Evolutionary conservation across 2,797 vertebrate species (phyloP).

Genomic region (Crypturellus tataupa): DNA sequence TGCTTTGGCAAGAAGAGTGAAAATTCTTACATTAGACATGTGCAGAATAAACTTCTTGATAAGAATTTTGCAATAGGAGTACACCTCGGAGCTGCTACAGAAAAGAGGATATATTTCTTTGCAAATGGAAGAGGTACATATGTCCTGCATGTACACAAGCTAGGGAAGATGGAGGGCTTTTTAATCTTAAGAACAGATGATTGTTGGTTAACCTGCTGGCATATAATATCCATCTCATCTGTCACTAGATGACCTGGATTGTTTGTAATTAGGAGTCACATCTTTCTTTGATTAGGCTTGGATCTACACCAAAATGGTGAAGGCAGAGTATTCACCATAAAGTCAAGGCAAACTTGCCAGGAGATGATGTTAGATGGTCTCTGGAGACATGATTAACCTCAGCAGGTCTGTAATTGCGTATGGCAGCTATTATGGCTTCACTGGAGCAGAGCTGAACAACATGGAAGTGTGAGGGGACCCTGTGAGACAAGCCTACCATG

Average conservation of each 20-base stretch:
- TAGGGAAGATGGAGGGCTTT: neutral
- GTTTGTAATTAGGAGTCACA: neutral
- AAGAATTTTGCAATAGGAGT: constrained; percentile 15
- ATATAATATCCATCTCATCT: neutral
- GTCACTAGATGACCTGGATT: neutral
- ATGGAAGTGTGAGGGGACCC: neutral
- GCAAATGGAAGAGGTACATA: neutral
- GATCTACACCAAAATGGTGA: neutral
- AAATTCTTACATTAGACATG: constrained; percentile 57
- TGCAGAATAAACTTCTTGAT: constrained; percentile 37
- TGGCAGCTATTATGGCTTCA: neutral
- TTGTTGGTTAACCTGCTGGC: neutral
- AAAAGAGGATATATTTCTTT: neutral
- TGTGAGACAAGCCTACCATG: neutral
- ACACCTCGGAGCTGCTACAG: constrained; percentile 13
- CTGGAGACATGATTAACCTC: neutral
- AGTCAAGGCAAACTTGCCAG: neutral
- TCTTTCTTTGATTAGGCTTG: neutral
- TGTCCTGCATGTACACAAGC: neutral
- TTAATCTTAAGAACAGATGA: neutral
- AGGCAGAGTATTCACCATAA: neutral
- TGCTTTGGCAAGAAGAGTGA: constrained; percentile 68
- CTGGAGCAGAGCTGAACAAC: neutral
- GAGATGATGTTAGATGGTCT: neutral
- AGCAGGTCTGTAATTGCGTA: neutral